phyloP scores from a whole-genome alignment of 2,888 invertebrate genomes.

The Clitarchus hookeri region DNA sequence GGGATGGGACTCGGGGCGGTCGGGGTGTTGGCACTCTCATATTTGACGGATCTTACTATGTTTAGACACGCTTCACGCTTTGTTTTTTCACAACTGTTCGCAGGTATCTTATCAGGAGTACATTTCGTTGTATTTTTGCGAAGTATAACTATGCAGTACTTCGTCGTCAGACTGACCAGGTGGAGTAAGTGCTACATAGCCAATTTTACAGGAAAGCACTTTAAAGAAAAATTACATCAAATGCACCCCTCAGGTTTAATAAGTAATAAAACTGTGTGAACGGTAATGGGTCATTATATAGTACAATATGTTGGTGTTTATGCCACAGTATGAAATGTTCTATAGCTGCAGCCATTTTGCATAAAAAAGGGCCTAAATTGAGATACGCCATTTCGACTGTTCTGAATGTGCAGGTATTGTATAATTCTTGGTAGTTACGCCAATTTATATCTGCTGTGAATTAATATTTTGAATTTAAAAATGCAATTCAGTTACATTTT shows the following conservation, averaged over 20 bases:
- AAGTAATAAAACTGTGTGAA: background rate
- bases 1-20: too few relatives aligned
- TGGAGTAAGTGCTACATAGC: background rate
- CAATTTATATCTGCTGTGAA: background rate
- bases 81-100: too few relatives aligned
- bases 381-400: background rate
- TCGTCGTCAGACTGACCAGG: background rate
- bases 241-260: background rate
- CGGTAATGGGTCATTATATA: background rate
- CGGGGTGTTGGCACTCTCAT: too few relatives aligned
- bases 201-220: background rate
- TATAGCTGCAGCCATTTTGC: background rate
- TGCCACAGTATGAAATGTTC: background rate
- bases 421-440: background rate
- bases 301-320: background rate
- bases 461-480: background rate
- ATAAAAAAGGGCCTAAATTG: background rate
- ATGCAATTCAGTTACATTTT: background rate
- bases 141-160: background rate
- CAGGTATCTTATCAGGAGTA: too few relatives aligned
- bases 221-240: background rate
- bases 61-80: too few relatives aligned
- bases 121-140: too few relatives aligned
- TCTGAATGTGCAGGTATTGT: background rate
- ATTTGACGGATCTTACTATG: too few relatives aligned